Base-by-base conservation (phyloP, 2,797 vertebrate genomes). In the Trachurus trachurus region DNA sequence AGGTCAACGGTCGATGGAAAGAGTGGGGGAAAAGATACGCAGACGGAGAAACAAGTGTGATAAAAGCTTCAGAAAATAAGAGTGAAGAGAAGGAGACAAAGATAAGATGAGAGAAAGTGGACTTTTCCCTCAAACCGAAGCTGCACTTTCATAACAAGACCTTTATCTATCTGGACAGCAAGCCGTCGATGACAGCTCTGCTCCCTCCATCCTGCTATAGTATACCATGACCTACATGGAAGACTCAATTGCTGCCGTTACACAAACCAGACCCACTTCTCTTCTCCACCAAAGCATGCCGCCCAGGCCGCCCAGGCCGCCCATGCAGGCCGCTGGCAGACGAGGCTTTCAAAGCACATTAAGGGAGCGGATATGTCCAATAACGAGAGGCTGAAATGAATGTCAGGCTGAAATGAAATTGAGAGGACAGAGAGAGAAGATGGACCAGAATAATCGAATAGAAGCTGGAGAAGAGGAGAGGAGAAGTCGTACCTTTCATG, bases 401-500 rank as follows among this genome's bases (percentile, higher is more conserved):
- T n/a, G 39, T 12, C 6, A 34, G 34, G 19, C 21, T 16, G 52
- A 15, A 34, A 4, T 15, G 21, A 37, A 26, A 45, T 2, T 5
- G 6, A 76, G 11, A 39, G n/a, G 57, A 31, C 15, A 49, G 45
- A 60, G 1, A 60, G 1, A 26, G 26, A 26, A 64, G 59, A 75
- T 39, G 34, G 34, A 31, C 6, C 29, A 29, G 7, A 44, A 59
- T n/a, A n/a, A 75, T 42, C 22, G 29, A 34, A 6, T 22, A 22
- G 7, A 39, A 47, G 15, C 64, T 16, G 40, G 75, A 57, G 26
- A 26, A 3, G 26, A 26, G 40, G 75, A 57, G 26, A 26, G 26
- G 26, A 26, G 26, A 26, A 26, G 59, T 74, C 2, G 6, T 89
- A 90, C 88, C 89, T 88, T 89, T 92, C 90, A 91, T 92, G 9